Base-by-base conservation (phyloP, 2,888 invertebrate species). In the Drosophila phalerata region DNA sequence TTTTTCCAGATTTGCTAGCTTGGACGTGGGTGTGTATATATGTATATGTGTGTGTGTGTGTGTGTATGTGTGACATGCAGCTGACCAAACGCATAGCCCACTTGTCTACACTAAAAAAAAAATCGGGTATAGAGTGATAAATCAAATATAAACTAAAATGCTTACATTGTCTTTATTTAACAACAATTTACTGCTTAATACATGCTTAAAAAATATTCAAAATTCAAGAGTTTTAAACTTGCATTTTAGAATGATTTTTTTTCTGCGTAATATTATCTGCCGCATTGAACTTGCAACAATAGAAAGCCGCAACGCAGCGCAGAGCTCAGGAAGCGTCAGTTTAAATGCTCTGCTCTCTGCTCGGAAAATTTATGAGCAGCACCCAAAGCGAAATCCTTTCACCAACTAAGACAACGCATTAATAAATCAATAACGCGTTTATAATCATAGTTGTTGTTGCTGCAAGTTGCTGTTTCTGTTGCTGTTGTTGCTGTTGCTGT, bases 331-430 rank as follows among this genome's bases (percentile, higher is more conserved):
- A 85, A 82, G 78, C 80, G 25, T 53, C 70, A 64, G 77, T 84
- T 81, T 79, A 86, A 85, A 77, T 66, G 78, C 69, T 78, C 45
- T 22, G 43, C 34, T 55, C 47, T 55, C 49, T 37, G 37, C 37
- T 37, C 37, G 37, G 13, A 71, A 73, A 87, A 87, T 82, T 87
- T 87, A 87, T 79, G 85, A 34, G 56, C 68, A 73, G 69, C 61
- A 85, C 85, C 85, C 53, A 83, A 61, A 87, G 85, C 88, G 67
- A 85, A 85, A 87, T 85, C 88, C 85, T 87, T 85, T 85, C 88
- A 85, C 85, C 88, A 77, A 71, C 68, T 56, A 63, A 72, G 69
- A 75, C 79, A 77, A 70, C 78, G 77, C 79, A 83, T 83, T 83
- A 85, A 83, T 83, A 83, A 83, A 83, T 83, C 83, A 83, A 83